Percentiles rank a stretch among this genome's conserved stretches.
Conservation (phyloP, 1,140 invertebrate genomes). For the Drosophila nigromelanica region DNA sequence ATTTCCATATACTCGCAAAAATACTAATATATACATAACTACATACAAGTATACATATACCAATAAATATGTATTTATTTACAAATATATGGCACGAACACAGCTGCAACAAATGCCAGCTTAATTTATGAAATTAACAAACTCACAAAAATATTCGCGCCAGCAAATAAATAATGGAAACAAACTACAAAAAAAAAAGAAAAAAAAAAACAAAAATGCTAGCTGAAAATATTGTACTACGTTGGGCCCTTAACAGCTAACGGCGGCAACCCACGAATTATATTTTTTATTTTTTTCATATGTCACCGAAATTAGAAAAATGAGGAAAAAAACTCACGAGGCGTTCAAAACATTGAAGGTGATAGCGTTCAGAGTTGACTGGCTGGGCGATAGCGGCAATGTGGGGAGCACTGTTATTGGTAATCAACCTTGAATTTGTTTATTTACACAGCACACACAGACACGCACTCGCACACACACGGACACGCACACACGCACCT, state of each 20-base stretch:
- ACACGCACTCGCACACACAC: conserved; percentile 26
- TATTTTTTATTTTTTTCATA: conserved; percentile 44
- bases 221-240: conserved; percentile 22
- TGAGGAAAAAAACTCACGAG: conserved; percentile 41
- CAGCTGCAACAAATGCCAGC: conserved; percentile 47
- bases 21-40: conserved; percentile 10
- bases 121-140: conserved; percentile 80
- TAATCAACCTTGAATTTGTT: conserved; percentile 80
- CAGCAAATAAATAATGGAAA: conserved; percentile 66
- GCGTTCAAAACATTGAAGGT: conserved; percentile 48
- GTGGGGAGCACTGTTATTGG: conserved; percentile 41
- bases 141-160: conserved; percentile 47
- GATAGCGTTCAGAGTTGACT: conserved; percentile 38
- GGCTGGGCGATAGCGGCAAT: conserved; percentile 22
- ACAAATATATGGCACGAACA: conserved; percentile 11
- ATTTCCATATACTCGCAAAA: conserved; percentile 21
- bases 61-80: background rate
- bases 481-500: conserved; percentile 22
- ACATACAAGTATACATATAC: background rate
- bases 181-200: conserved; percentile 38
- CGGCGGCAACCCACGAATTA: conserved; percentile 44
- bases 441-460: conserved; percentile 53
- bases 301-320: conserved; percentile 67
- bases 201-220: conserved; percentile 15
- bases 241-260: conserved; percentile 57